Percentiles rank a stretch among this genome's conserved stretches.
phyloP scores from a whole-genome alignment of 2,113 vertebrate genomes.

The Sisor rabdophorus region DNA sequence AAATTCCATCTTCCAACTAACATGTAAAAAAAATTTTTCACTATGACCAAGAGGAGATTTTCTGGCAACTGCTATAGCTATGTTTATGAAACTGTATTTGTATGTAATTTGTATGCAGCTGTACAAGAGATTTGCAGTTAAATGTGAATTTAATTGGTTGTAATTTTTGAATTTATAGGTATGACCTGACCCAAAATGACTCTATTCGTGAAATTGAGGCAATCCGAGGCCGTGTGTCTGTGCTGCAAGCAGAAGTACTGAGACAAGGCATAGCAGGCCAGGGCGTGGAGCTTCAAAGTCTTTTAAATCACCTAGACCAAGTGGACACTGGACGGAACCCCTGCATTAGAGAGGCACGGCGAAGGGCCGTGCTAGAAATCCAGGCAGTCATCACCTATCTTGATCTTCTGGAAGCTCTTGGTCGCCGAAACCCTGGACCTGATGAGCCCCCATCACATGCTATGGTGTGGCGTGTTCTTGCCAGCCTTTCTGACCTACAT shows the following conservation, averaged over 20 bases:
- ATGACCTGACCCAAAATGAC: conserved; percentile 88
- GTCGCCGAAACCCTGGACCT: conserved; percentile 66
- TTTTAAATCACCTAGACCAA: conserved; percentile 85
- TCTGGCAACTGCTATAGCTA: neutral
- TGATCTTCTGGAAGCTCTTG: conserved; percentile 86
- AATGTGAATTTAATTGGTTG: neutral
- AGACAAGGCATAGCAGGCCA: conserved; percentile 75
- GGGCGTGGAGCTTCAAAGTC: conserved; percentile 82
- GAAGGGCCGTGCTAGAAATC: conserved; percentile 87
- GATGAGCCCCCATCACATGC: conserved; percentile 74
- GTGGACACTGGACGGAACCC: conserved; percentile 89
- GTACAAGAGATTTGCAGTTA: neutral
- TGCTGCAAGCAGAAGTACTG: conserved; percentile 77
- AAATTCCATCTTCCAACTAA: neutral
- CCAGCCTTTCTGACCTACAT: conserved; percentile 84
- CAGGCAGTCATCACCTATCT: conserved; percentile 86
- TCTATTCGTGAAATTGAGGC: conserved; percentile 91
- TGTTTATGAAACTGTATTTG: neutral
- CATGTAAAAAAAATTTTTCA: neutral
- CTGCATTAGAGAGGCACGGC: conserved; percentile 91
- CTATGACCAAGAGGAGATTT: neutral
- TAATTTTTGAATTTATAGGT: conserved; percentile 55
- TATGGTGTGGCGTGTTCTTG: conserved; percentile 84
- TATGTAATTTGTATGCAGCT: neutral
- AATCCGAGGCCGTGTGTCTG: conserved; percentile 78